Conservation (phyloP, 2,797 vertebrate species). For the Cirrhinus mrigala region DNA sequence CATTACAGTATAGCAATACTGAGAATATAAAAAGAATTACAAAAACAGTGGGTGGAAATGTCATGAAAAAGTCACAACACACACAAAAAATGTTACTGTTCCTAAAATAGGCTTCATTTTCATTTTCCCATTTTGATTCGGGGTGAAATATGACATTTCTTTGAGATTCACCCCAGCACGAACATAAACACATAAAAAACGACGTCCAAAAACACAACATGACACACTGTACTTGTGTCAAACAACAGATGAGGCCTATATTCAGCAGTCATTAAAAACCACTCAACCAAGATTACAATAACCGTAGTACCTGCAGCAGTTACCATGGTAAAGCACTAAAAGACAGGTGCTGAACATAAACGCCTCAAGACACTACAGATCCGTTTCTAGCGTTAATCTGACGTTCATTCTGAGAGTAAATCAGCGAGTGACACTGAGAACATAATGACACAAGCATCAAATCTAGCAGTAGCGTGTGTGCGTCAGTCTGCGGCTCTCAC, state of each 20-base stretch:
- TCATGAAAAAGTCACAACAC: neutral
- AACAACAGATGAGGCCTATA: neutral
- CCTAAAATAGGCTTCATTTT: neutral
- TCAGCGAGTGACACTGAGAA: neutral
- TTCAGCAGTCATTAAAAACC: neutral
- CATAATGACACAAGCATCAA: neutral
- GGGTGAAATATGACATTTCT: neutral
- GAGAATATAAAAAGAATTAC: neutral
- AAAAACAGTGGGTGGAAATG: neutral
- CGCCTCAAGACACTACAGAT: neutral
- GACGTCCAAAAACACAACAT: neutral
- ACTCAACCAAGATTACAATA: neutral
- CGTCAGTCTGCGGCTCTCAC: constrained; percentile 55
- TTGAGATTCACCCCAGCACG: neutral
- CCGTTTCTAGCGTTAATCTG: neutral
- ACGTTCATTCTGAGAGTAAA: constrained; percentile 4
- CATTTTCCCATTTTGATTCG: neutral
- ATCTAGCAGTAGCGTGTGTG: constrained; percentile 1
- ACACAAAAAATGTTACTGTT: neutral
- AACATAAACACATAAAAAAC: neutral
- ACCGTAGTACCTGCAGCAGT: neutral
- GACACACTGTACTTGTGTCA: constrained; percentile 9
- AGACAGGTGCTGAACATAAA: neutral
- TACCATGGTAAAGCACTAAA: neutral
- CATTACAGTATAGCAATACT: neutral